Conservation (phyloP, 1,140 invertebrate species). For the Ectropis grisescens region DNA sequence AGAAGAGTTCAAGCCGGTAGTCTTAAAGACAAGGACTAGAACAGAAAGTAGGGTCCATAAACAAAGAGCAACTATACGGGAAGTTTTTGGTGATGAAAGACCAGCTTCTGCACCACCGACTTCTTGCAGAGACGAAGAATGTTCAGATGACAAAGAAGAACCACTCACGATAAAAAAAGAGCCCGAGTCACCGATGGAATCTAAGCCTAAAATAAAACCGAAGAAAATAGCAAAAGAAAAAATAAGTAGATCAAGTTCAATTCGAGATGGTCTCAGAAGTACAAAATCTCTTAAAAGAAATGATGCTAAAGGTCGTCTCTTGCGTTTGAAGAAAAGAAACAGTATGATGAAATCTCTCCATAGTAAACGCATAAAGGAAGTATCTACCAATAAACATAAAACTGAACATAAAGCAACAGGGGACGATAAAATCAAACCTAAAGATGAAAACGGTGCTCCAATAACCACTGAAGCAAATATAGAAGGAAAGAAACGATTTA, state of each 20-base stretch:
- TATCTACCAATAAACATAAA: slow-evolving; percentile 39
- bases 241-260: slow-evolving; percentile 56
- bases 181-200: slow-evolving; percentile 77
- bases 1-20: slow-evolving; percentile 77
- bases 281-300: slow-evolving; percentile 72
- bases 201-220: slow-evolving; percentile 46
- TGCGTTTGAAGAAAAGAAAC: slow-evolving; percentile 70
- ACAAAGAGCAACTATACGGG: slow-evolving; percentile 82
- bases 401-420: slow-evolving; percentile 59
- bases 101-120: slow-evolving; percentile 68
- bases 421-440: slow-evolving; percentile 47
- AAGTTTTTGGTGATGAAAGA: slow-evolving; percentile 79
- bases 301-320: slow-evolving; percentile 71
- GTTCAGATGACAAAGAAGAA: slow-evolving; percentile 29
- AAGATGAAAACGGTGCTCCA: slow-evolving; percentile 35
- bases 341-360: slow-evolving; percentile 70
- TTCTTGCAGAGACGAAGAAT: slow-evolving; percentile 56
- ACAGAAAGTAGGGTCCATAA: slow-evolving; percentile 83
- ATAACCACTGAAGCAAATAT: slow-evolving; percentile 27
- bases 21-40: slow-evolving; percentile 80
- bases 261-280: slow-evolving; percentile 71
- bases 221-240: slow-evolving; percentile 49
- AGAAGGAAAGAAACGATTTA: slow-evolving; percentile 41
- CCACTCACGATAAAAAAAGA: slow-evolving; percentile 38
- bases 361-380: slow-evolving; percentile 51